Evolutionary conservation across 2,797 vertebrate genomes (phyloP).

Genomic region (Mormyrops attenuatus): DNA sequence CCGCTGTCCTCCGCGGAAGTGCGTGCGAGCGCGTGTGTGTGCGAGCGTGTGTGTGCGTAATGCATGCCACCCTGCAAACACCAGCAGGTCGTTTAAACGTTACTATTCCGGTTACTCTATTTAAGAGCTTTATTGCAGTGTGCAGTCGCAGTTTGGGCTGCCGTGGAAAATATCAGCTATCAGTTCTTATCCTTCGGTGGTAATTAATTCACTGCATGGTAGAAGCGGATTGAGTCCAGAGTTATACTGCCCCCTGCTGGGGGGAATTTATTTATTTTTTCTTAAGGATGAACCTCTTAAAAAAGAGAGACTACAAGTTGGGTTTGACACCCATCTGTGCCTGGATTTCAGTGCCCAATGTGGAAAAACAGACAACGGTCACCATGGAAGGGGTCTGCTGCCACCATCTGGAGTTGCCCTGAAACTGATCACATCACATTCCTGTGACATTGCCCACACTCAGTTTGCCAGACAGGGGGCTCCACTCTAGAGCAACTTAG

Average conservation of each 20-base stretch:
- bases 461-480: not conserved
- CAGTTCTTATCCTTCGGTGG: not conserved
- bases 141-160: not conserved
- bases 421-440: not conserved
- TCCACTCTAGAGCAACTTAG: not conserved
- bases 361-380: not conserved
- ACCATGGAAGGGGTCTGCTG: constrained; percentile 24
- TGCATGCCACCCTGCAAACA: not conserved
- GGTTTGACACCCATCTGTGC: not conserved
- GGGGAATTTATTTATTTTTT: not conserved
- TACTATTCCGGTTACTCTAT: not conserved
- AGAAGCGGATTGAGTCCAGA: not conserved
- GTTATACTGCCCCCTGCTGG: not conserved
- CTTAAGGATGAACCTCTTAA: not conserved
- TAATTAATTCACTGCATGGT: not conserved
- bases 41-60: not conserved
- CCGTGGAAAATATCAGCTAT: not conserved
- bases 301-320: not conserved
- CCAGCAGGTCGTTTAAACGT: not conserved
- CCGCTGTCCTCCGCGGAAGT: not conserved
- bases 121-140: not conserved
- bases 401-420: constrained; percentile 30
- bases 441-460: not conserved
- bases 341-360: not conserved
- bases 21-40: not conserved